Evolutionary conservation across 2,113 vertebrate species (phyloP), one percentile per base, ranked within the genome.

Genomic region (Gorsachius goisagi): DNA sequence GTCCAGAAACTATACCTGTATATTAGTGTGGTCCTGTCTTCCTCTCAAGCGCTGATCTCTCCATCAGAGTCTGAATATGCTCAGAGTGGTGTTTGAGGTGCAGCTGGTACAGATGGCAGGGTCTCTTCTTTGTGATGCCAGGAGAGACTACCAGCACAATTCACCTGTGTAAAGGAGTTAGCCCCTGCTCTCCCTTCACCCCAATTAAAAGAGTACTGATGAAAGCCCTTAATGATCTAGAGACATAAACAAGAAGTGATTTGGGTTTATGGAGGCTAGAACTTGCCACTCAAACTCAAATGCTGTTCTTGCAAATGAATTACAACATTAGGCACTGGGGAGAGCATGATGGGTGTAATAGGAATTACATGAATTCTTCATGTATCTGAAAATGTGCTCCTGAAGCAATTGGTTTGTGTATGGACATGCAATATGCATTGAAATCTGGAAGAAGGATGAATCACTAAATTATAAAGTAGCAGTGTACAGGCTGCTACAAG

Each of bases 111-210:
- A 69, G 28, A 26, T 32, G n/a, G 5, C 20, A 35, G 17, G 4
- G 6, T 52, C 7, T 41, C 5, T 39, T 69, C 21, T 52, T 39
- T n/a, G n/a, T 30, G 22, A 23, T 56, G 24, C 50, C 32, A 44
- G 50, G 32, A 78, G 69, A 77, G 28, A 45, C 41, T n/a, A 32
- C 13, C 24, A 24, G 24, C 24, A 9, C 20, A 66, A 68, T 69
- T 68, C 44, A 55, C 6, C 44, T 24, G 26, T 26, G n/a, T 24
- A 45, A 83, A 50, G 9, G 16, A 50, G 8, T 32, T 49, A 44
- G 11, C 2, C 5, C 3, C 8, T 7, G 39, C 18, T 33, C 30
- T 52, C 5, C 15, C 9, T 8, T 9, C 0, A 0, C 7, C 55
- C 19, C 15, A n/a, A 32, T 67, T 80, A 84, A 32, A 14, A 41